Evolutionary conservation across 2,888 invertebrate species (phyloP).

Genomic region (Andrena praecox): DNA sequence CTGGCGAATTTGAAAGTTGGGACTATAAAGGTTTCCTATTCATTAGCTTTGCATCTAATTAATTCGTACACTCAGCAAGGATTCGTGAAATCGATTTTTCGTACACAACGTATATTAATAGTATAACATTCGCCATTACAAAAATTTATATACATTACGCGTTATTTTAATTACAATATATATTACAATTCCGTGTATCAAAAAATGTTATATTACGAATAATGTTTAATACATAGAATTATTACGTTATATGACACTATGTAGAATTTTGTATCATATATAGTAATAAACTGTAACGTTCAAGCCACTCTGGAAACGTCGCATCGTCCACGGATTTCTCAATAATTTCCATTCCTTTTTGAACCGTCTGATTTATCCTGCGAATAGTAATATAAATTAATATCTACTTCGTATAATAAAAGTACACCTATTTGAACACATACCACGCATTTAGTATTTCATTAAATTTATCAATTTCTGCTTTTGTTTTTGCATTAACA

Average conservation of each 20-base stretch:
- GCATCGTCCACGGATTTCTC: slow-evolving; percentile 76
- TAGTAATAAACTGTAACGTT: slow-evolving; percentile 75
- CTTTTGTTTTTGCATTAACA: slow-evolving; percentile 63
- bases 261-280: slow-evolving; percentile 75
- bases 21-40: too few species aligned
- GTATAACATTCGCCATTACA: too few species aligned
- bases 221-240: background rate
- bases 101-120: too few species aligned
- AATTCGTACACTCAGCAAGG: too few species aligned
- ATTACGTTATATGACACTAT: slow-evolving; percentile 21
- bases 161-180: slow-evolving; percentile 8
- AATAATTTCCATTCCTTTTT: slow-evolving; percentile 70
- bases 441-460: slow-evolving; percentile 73
- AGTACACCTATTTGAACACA: slow-evolving; percentile 18
- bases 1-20: too few species aligned
- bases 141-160: background rate
- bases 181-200: slow-evolving; percentile 8
- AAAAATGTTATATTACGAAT: slow-evolving; percentile 4
- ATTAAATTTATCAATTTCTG: slow-evolving; percentile 74
- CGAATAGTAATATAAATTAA: slow-evolving; percentile 42
- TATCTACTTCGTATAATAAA: background rate
- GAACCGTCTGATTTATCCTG: slow-evolving; percentile 78
- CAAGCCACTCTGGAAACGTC: slow-evolving; percentile 78
- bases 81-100: too few species aligned
- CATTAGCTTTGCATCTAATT: too few species aligned